These are phyloP conservation scores for Dendrolimus kikuchii DNA, from an alignment of 1,140 invertebrate genomes.

Conservation along the genomic window DNA sequence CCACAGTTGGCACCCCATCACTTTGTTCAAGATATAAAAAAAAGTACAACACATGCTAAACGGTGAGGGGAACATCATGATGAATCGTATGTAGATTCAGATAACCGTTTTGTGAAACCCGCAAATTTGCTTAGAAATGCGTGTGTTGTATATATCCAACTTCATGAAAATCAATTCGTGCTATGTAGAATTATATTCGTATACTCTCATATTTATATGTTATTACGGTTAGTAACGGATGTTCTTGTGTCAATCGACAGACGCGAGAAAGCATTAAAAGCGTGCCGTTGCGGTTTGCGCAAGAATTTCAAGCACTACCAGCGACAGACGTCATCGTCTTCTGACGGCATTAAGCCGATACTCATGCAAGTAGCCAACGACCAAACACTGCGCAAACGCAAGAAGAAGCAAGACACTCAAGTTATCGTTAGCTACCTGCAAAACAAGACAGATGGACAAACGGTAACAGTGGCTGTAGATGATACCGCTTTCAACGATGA, in stretches of 20 bases:
- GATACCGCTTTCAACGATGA: slow-evolving; percentile 5
- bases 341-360: slow-evolving; percentile 24
- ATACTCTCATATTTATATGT: too few species aligned
- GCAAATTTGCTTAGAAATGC: too few species aligned
- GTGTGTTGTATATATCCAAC: not conserved
- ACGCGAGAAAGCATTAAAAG: slow-evolving; percentile 49
- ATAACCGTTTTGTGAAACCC: too few species aligned
- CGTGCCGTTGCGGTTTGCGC: slow-evolving; percentile 50
- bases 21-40: not conserved
- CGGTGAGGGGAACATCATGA: not conserved
- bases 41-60: not conserved
- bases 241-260: slow-evolving; percentile 19
- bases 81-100: not conserved
- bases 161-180: not conserved
- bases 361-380: not conserved
- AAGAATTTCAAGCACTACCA: slow-evolving; percentile 43
- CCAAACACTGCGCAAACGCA: not conserved
- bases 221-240: too few species aligned
- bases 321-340: slow-evolving; percentile 53
- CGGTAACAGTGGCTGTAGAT: not conserved
- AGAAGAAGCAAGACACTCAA: slow-evolving; percentile 1
- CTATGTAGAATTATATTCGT: not conserved
- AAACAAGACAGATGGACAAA: slow-evolving; percentile 4
- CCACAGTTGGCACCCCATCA: too few species aligned
- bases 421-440: slow-evolving; percentile 4